Percentiles rank a stretch among this genome's conserved stretches.
phyloP scores from a whole-genome alignment of 2,888 invertebrate species.

The Heteropelma amictum region DNA sequence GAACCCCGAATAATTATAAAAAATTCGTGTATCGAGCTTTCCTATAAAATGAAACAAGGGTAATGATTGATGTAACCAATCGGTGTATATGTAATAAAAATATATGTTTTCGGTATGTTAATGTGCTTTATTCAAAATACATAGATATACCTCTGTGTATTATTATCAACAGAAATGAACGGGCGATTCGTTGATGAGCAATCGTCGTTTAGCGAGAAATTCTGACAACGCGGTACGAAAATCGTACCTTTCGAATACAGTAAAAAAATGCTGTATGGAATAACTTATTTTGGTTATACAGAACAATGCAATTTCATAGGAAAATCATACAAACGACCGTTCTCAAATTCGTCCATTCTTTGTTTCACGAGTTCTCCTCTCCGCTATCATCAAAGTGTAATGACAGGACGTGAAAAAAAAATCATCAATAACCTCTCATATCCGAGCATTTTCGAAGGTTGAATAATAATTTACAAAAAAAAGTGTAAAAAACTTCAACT shows the following conservation, averaged over 20 bases:
- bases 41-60: neutral
- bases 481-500: neutral
- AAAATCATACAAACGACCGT: neutral
- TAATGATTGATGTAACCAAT: conserved; percentile 19
- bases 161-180: too few species aligned
- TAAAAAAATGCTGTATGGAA: neutral
- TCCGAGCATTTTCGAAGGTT: too few species aligned
- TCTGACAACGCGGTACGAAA: too few species aligned
- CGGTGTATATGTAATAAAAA: conserved; percentile 22
- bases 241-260: too few species aligned
- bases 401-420: conserved; percentile 37
- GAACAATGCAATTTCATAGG: neutral
- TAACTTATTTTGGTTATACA: neutral
- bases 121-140: too few species aligned
- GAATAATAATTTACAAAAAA: neutral
- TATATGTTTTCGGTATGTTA: neutral
- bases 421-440: conserved; percentile 5
- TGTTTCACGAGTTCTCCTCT: conserved; percentile 31
- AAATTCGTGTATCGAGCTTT: conserved; percentile 32
- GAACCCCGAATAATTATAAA: neutral
- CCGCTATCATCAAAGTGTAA: conserved; percentile 1
- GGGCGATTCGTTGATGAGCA: too few species aligned
- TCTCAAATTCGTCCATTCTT: conserved; percentile 21
- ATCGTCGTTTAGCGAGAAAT: too few species aligned
- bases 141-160: too few species aligned